These are phyloP conservation scores for Polydrusus cervinus DNA, from an alignment of 2,888 invertebrate species.

Conservation along the genomic window DNA sequence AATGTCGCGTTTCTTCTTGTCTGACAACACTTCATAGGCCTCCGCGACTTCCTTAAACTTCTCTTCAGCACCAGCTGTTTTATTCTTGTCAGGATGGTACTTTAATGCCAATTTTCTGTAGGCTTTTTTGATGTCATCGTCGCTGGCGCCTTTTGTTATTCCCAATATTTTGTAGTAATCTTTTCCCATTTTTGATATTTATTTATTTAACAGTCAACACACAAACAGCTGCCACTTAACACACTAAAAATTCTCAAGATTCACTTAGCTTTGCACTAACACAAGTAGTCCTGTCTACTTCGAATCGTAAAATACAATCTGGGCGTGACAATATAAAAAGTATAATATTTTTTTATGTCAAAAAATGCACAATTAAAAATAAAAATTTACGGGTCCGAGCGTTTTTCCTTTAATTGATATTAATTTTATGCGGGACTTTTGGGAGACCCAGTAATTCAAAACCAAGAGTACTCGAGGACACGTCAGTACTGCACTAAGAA, in stretches of 20 bases:
- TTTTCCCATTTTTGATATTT: slow-evolving; percentile 86
- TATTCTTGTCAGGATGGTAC: slow-evolving; percentile 99
- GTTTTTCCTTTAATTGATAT: too few species aligned
- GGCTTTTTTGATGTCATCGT: slow-evolving; percentile 98
- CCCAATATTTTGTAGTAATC: slow-evolving; percentile 98
- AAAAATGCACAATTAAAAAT: too few species aligned
- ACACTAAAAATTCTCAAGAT: slow-evolving; percentile 40
- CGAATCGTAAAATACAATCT: slow-evolving; percentile 56
- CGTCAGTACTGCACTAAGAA: too few species aligned
- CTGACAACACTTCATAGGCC: slow-evolving; percentile 97
- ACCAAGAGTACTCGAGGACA: too few species aligned
- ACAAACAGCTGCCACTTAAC: slow-evolving; percentile 43
- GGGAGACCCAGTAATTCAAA: too few species aligned
- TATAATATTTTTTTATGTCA: too few species aligned
- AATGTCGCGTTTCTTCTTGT: slow-evolving; percentile 95
- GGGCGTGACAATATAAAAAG: too few species aligned
- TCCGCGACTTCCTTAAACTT: slow-evolving; percentile 98
- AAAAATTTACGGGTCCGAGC: too few species aligned
- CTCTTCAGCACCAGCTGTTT: slow-evolving; percentile 94
- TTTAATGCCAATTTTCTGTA: slow-evolving; percentile 97
- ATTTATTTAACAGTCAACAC: slow-evolving; percentile 27
- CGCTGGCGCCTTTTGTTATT: slow-evolving; percentile 87
- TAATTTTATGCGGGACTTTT: too few species aligned
- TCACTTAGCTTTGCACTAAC: slow-evolving; percentile 47
- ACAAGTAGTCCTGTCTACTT: slow-evolving; percentile 55